Evolutionary conservation across 2,113 vertebrate species (phyloP).

Genomic region (Struthio camelus): DNA sequence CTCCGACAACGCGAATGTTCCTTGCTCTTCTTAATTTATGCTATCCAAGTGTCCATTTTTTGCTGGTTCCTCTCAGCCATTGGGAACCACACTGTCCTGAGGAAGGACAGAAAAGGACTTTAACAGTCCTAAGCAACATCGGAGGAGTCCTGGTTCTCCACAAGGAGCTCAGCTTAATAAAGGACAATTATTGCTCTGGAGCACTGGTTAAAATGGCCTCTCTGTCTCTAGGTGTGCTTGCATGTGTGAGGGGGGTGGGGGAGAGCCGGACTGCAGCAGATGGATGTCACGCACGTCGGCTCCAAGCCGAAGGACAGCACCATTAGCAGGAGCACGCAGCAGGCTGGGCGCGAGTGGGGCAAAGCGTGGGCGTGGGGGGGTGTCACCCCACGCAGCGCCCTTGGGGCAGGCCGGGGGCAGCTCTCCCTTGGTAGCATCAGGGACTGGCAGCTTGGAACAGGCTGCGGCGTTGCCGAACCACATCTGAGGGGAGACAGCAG

Average conservation of each 20-base stretch:
- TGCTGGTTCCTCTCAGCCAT: neutral
- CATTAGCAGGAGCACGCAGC: too few relatives aligned
- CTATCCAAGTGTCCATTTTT: accelerated
- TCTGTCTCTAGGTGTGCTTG: neutral
- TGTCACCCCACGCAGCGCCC: neutral
- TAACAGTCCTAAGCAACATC: neutral
- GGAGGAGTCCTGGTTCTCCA: neutral
- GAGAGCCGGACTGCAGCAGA: accelerated
- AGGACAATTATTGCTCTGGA: neutral
- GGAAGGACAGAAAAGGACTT: neutral
- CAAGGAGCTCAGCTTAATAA: neutral
- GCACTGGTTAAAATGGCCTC: neutral
- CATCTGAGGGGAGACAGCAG: neutral
- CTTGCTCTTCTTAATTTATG: neutral
- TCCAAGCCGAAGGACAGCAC: neutral
- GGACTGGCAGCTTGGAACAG: neutral
- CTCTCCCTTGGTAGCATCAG: neutral
- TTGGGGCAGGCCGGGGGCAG: neutral
- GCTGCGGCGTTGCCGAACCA: neutral
- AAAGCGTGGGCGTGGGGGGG: neutral
- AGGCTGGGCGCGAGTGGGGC: neutral
- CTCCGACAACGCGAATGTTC: accelerated
- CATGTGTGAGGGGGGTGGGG: too few relatives aligned
- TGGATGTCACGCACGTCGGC: neutral
- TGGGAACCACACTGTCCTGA: accelerated